Evolutionary conservation across 1,140 invertebrate genomes (phyloP).

Genomic region (Spodoptera frugiperda): DNA sequence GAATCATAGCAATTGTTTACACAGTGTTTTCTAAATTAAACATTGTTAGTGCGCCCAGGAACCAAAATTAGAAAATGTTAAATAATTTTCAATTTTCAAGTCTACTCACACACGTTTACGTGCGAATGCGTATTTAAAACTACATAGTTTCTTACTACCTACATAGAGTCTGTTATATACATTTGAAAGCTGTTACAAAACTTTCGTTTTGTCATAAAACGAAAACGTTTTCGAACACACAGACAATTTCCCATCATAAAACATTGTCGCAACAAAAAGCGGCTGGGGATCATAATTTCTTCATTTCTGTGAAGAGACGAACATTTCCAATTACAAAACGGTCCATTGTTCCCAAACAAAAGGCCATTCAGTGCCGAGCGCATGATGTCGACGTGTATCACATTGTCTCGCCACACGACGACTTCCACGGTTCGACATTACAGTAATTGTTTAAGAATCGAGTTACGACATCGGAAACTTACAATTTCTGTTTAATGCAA

Average conservation of each 20-base stretch:
- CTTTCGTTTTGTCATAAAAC: neutral
- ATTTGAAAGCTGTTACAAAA: neutral
- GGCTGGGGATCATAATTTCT: slow-evolving; percentile 25
- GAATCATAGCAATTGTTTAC: slow-evolving; percentile 62
- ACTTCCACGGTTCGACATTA: slow-evolving; percentile 17
- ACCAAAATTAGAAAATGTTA: slow-evolving; percentile 56
- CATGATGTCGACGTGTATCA: slow-evolving; percentile 30
- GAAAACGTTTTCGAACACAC: neutral
- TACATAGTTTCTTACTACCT: no score
- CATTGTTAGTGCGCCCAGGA: slow-evolving; percentile 56
- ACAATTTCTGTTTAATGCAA: neutral
- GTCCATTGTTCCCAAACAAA: slow-evolving; percentile 47
- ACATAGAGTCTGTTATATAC: neutral
- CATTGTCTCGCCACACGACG: slow-evolving; percentile 39
- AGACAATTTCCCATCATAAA: neutral
- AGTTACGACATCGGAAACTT: slow-evolving; percentile 25
- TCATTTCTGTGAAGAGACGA: slow-evolving; percentile 30
- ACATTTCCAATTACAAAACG: slow-evolving; percentile 39
- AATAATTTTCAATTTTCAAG: slow-evolving; percentile 25
- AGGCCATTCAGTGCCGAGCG: slow-evolving; percentile 32
- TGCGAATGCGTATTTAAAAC: no score
- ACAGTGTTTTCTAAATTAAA: slow-evolving; percentile 56
- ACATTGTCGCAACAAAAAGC: slow-evolving; percentile 1
- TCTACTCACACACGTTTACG: no score
- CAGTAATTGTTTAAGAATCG: slow-evolving; percentile 3